Evolutionary conservation across 2,888 invertebrate species (phyloP).

Genomic region (Zeuzera pyrina): DNA sequence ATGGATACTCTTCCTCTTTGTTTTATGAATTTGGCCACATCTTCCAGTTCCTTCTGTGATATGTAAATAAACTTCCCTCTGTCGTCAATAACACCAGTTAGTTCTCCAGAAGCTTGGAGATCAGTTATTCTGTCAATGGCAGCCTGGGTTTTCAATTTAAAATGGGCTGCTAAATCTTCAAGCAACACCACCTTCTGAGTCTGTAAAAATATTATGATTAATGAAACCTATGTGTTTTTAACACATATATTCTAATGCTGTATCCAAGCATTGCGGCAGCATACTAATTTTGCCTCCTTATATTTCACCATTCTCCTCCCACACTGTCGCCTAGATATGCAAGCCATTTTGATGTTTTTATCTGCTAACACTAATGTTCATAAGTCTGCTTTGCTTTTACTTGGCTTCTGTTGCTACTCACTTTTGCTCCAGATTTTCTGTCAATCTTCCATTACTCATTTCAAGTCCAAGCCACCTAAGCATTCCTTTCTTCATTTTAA

Average conservation of each 20-base stretch:
- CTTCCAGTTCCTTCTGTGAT: slow-evolving; percentile 89
- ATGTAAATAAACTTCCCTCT: slow-evolving; percentile 99
- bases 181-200: slow-evolving; percentile 92
- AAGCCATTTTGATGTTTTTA: too few species aligned
- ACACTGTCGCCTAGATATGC: too few species aligned
- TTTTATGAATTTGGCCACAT: slow-evolving; percentile 95
- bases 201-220: slow-evolving; percentile 39
- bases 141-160: slow-evolving; percentile 92
- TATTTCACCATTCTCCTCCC: too few species aligned
- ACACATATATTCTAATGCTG: neutral
- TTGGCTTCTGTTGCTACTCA: too few species aligned
- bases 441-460: too few species aligned
- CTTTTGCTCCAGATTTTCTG: too few species aligned
- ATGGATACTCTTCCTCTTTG: slow-evolving; percentile 97
- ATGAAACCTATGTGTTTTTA: neutral
- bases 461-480: too few species aligned
- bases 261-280: too few species aligned
- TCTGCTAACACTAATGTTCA: too few species aligned
- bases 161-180: slow-evolving; percentile 93
- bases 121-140: slow-evolving; percentile 90
- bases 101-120: slow-evolving; percentile 83
- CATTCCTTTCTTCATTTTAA: too few species aligned
- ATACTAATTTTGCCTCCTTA: too few species aligned
- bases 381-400: too few species aligned
- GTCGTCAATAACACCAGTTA: slow-evolving; percentile 99